Conservation (phyloP, 2,797 vertebrate species). For the Tachyglossus aculeatus region DNA sequence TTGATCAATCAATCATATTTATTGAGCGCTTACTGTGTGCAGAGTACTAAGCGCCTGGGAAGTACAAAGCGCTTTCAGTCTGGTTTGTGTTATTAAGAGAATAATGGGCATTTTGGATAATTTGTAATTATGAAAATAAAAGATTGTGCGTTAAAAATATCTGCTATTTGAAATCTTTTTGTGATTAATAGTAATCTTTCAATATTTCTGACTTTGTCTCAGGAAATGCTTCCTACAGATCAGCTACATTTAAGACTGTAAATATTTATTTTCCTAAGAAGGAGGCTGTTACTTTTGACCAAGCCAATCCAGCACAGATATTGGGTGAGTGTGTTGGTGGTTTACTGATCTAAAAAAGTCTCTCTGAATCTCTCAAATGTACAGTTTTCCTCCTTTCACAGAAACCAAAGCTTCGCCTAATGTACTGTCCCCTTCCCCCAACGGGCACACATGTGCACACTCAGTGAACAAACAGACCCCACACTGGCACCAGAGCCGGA, state of each 20-base stretch:
- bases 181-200: not conserved
- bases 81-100: not conserved
- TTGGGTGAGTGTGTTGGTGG: conserved; percentile 77
- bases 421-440: too few relatives aligned
- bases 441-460: too few relatives aligned
- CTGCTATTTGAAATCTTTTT: conserved; percentile 8
- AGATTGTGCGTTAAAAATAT: not conserved
- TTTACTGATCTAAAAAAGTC: not conserved
- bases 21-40: not conserved
- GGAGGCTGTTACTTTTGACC: conserved; percentile 93
- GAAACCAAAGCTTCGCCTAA: too few relatives aligned
- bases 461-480: too few relatives aligned
- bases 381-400: not conserved
- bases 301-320: conserved; percentile 90
- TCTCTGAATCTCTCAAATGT: not conserved
- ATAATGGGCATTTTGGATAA: not conserved
- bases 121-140: conserved; percentile 21
- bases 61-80: not conserved
- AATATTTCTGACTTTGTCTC: conserved; percentile 11
- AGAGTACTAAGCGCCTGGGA: not conserved
- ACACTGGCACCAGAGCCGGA: too few relatives aligned
- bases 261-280: conserved; percentile 97
- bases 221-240: conserved; percentile 87
- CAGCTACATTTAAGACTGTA: conserved; percentile 70
- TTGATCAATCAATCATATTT: too few relatives aligned